Conservation (phyloP, 2,888 invertebrate genomes). For the Tortricodes alternella region DNA sequence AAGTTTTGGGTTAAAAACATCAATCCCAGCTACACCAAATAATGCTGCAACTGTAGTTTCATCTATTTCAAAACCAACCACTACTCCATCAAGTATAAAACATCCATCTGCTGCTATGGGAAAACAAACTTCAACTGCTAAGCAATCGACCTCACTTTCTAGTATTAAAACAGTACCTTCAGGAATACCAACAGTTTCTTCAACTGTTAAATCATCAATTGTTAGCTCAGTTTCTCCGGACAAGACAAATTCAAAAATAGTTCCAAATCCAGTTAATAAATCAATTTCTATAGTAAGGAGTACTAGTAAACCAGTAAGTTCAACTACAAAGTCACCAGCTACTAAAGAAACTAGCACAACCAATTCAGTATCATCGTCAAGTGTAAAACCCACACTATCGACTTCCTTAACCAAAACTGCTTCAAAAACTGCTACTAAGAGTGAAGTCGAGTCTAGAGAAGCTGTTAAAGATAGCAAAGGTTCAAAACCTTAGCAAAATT, state of each 20-base stretch:
- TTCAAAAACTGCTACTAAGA: conserved; percentile 29
- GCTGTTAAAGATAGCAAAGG: conserved; percentile 41
- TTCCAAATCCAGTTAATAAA: conserved; percentile 2
- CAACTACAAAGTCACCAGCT: conserved; percentile 24
- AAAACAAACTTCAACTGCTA: background rate
- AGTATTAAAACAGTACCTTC: conserved; percentile 10
- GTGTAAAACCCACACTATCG: conserved; percentile 26
- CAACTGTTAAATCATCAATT: background rate
- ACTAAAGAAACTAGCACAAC: conserved; percentile 26
- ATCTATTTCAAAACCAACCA: conserved; percentile 18
- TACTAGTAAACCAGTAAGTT: background rate
- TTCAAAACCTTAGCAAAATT: conserved; percentile 20
- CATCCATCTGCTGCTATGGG: background rate
- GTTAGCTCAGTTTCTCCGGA: background rate
- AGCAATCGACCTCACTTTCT: conserved; percentile 3
- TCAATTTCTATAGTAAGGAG: background rate
- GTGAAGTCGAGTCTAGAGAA: conserved; percentile 43
- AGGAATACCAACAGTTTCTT: background rate
- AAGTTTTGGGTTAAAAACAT: background rate
- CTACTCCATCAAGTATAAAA: background rate
- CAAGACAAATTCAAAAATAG: background rate
- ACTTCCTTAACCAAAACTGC: conserved; percentile 30
- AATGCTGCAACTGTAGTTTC: conserved; percentile 19
- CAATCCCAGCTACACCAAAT: background rate
- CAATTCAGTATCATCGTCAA: conserved; percentile 10